Evolutionary conservation across 1,140 invertebrate species (phyloP).

Genomic region (Cataglyphis hispanica): DNA sequence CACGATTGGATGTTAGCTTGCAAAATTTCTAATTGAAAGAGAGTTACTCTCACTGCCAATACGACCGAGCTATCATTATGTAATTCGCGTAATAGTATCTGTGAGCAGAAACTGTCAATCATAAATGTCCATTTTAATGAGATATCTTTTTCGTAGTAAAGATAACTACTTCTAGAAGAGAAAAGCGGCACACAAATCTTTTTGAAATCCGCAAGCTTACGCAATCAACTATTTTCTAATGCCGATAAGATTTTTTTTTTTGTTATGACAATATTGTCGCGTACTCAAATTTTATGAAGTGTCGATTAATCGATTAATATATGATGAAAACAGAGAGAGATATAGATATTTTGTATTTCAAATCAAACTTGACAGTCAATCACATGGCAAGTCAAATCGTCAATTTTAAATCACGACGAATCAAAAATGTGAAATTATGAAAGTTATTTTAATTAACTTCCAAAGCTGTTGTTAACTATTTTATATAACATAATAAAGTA

Average conservation of each 20-base stretch:
- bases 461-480: constrained; percentile 32
- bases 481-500: neutral
- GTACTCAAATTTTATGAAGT: neutral
- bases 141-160: constrained; percentile 16
- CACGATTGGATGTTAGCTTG: neutral
- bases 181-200: neutral
- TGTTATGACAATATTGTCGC: neutral
- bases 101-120: constrained; percentile 21
- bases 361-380: constrained; percentile 63
- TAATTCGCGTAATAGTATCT: constrained; percentile 22
- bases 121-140: constrained; percentile 29
- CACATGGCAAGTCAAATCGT: constrained; percentile 62
- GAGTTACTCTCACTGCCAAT: neutral
- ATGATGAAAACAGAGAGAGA: neutral
- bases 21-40: constrained; percentile 31
- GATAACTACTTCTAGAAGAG: constrained; percentile 4
- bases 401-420: constrained; percentile 67
- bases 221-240: neutral
- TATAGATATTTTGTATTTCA: constrained; percentile 54
- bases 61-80: constrained; percentile 30
- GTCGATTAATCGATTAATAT: constrained; percentile 20
- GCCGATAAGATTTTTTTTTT: neutral
- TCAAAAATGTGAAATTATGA: constrained; percentile 32
- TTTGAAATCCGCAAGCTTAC: neutral
- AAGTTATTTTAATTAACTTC: constrained; percentile 44